phyloP scores from a whole-genome alignment of 1,140 invertebrate species.

The Tetraneura akinire region DNA sequence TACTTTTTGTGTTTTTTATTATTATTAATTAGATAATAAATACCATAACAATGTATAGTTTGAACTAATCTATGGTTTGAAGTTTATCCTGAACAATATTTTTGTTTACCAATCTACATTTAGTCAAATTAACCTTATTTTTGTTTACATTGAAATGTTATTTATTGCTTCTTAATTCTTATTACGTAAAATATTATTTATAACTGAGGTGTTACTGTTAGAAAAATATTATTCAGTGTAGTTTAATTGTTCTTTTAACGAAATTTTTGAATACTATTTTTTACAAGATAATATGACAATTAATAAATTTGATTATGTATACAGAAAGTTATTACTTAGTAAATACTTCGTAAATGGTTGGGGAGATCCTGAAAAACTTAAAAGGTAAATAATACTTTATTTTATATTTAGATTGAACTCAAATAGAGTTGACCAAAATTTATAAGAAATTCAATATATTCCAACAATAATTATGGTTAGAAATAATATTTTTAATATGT shows the following conservation, averaged over 20 bases:
- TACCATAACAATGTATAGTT: no score
- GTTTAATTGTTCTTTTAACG: neutral
- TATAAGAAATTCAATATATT: no score
- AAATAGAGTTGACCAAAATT: no score
- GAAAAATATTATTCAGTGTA: neutral
- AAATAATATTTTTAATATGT: no score
- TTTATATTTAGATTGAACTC: no score
- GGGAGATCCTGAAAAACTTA: constrained; percentile 89
- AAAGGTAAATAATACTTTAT: constrained; percentile 67
- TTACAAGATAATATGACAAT: constrained; percentile 12
- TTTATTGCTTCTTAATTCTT: neutral
- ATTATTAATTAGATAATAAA: no score
- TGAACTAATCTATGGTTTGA: no score
- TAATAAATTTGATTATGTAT: constrained; percentile 83
- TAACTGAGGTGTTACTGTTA: neutral
- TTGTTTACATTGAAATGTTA: neutral
- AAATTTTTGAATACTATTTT: neutral
- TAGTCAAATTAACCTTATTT: constrained; percentile 35
- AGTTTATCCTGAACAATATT: neutral
- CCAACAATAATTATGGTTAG: no score
- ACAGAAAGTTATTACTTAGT: constrained; percentile 83
- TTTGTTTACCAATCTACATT: constrained; percentile 8
- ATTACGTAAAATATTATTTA: neutral
- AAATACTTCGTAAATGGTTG: constrained; percentile 96
- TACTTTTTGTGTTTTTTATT: no score